These are phyloP conservation scores for Muschampia staudingeri DNA, from an alignment of 2,888 invertebrate genomes.

Conservation along the genomic window DNA sequence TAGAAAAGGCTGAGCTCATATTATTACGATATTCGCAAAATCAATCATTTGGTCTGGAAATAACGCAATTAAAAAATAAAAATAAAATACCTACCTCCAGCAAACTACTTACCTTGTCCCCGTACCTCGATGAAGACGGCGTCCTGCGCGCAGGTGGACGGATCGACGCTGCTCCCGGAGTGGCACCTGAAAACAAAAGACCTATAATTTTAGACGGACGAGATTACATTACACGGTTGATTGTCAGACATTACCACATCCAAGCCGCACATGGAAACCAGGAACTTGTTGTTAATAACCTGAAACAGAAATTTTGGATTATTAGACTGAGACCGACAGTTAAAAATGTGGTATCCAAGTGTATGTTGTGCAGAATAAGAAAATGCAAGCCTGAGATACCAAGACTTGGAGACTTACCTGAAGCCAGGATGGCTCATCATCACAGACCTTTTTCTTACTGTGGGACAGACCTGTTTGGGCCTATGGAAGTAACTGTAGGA, in stretches of 20 bases:
- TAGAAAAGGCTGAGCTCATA: conserved; percentile 2
- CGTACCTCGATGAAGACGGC: conserved; percentile 2
- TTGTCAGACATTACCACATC: conserved; percentile 18
- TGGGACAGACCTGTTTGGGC: conserved; percentile 67
- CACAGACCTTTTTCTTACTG: conserved; percentile 63
- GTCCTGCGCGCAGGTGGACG: conserved; percentile 17
- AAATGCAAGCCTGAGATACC: conserved; percentile 56
- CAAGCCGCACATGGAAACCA: conserved; percentile 9
- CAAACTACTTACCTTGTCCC: conserved; percentile 23
- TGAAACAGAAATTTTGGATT: conserved; percentile 28
- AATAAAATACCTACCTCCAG: not conserved
- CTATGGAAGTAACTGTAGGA: conserved; percentile 62
- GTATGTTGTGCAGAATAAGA: conserved; percentile 61
- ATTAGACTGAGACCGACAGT: conserved; percentile 56
- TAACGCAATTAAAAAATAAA: not conserved
- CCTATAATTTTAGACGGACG: conserved; percentile 19
- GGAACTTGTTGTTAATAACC: conserved; percentile 17
- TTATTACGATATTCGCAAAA: not conserved
- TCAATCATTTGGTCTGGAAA: not conserved
- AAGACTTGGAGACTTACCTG: conserved; percentile 67
- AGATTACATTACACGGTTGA: not conserved
- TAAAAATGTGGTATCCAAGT: conserved; percentile 55
- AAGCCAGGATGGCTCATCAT: conserved; percentile 62
- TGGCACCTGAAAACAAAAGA: conserved; percentile 2
- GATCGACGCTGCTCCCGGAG: conserved; percentile 1